Evolutionary conservation across 2,888 invertebrate genomes (phyloP).

Genomic region (Amphipyra berbera): DNA sequence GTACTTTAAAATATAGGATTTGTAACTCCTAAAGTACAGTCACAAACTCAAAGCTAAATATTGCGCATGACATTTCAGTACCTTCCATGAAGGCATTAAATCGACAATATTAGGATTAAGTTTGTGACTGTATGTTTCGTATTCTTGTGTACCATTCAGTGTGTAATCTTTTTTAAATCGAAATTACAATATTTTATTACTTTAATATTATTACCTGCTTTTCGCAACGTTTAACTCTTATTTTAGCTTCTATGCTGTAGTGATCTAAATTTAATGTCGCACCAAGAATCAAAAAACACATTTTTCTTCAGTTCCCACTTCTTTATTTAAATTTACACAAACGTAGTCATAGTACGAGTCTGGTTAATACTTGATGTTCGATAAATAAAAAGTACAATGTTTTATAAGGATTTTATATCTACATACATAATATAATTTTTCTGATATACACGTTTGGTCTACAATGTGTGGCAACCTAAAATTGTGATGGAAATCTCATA

Average conservation of each 20-base stretch:
- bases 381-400: slow-evolving; percentile 58
- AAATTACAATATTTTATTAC: slow-evolving; percentile 37
- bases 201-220: slow-evolving; percentile 49
- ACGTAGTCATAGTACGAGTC: slow-evolving; percentile 35
- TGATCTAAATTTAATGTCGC: slow-evolving; percentile 40
- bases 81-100: slow-evolving; percentile 44
- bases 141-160: slow-evolving; percentile 31
- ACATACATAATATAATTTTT: slow-evolving; percentile 35
- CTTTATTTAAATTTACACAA: slow-evolving; percentile 39
- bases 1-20: slow-evolving; percentile 29
- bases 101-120: slow-evolving; percentile 22
- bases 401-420: slow-evolving; percentile 56
- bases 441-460: slow-evolving; percentile 55
- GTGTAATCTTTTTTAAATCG: slow-evolving; percentile 42
- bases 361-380: slow-evolving; percentile 40
- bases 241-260: slow-evolving; percentile 51
- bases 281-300: slow-evolving; percentile 34
- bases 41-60: slow-evolving; percentile 25
- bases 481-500: slow-evolving; percentile 37
- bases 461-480: slow-evolving; percentile 10
- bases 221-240: slow-evolving; percentile 40
- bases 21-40: slow-evolving; percentile 39
- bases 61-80: slow-evolving; percentile 6
- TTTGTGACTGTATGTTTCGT: slow-evolving; percentile 38
- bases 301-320: slow-evolving; percentile 37